Evolutionary conservation across 1,140 invertebrate species (phyloP).

Genomic region (Coboldia fuscipes): DNA sequence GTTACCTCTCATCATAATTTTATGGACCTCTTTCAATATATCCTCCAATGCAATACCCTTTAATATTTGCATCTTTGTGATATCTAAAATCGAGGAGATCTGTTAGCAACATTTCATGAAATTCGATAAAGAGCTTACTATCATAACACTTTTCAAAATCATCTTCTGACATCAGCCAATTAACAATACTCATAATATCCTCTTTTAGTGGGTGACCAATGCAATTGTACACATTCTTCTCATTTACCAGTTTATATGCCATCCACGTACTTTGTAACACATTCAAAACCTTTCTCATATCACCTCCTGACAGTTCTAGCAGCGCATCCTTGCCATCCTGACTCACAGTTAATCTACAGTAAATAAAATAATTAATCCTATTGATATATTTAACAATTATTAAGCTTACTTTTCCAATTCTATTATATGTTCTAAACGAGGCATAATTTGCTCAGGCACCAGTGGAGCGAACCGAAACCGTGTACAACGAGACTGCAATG

Average conservation of each 20-base stretch:
- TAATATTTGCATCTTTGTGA: constrained; percentile 57
- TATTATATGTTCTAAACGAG: constrained; percentile 70
- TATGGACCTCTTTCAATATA: constrained; percentile 74
- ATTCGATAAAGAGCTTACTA: constrained; percentile 30
- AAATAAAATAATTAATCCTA: neutral
- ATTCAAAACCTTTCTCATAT: constrained; percentile 95
- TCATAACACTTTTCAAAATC: constrained; percentile 57
- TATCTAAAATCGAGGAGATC: constrained; percentile 56
- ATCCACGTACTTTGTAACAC: constrained; percentile 82
- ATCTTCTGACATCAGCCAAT: constrained; percentile 73
- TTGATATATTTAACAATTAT: neutral
- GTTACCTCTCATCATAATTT: constrained; percentile 67
- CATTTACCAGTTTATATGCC: constrained; percentile 69
- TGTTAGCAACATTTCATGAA: constrained; percentile 4
- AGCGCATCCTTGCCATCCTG: constrained; percentile 83
- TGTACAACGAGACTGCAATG: constrained; percentile 93
- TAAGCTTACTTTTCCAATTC: constrained; percentile 55
- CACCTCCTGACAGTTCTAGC: constrained; percentile 77
- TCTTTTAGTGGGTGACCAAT: constrained; percentile 83
- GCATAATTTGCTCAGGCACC: constrained; percentile 64
- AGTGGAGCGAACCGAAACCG: constrained; percentile 93
- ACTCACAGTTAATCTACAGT: constrained; percentile 54
- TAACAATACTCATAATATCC: constrained; percentile 78
- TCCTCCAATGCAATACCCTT: constrained; percentile 81
- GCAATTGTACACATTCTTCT: constrained; percentile 87